Evolutionary conservation across 1,140 invertebrate genomes (phyloP).

Genomic region (Lepidurus arcticus): DNA sequence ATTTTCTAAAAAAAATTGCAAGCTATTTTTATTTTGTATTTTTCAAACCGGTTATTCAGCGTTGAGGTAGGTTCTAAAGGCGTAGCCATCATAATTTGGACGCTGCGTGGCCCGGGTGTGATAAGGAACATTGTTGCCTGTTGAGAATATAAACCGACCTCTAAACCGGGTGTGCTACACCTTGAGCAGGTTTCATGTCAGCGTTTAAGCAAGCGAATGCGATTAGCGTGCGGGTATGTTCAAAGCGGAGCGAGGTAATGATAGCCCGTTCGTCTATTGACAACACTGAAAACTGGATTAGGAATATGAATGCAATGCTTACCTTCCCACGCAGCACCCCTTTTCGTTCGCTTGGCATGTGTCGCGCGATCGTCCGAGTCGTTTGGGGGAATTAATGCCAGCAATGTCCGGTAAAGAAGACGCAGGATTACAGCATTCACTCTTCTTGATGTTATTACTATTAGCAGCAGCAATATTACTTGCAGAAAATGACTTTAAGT

Average conservation of each 20-base stretch:
- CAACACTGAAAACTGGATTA: neutral
- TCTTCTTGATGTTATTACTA: neutral
- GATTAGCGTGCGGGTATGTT: neutral
- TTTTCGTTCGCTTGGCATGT: neutral
- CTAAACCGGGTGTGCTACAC: neutral
- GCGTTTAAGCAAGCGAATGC: neutral
- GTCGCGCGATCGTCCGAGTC: neutral
- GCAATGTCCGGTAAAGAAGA: too few relatives aligned
- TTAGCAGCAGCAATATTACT: neutral
- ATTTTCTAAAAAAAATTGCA: neutral
- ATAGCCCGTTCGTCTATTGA: neutral
- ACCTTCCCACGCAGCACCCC: neutral
- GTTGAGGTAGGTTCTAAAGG: conserved; percentile 2
- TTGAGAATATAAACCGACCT: neutral
- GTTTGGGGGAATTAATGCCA: too few relatives aligned
- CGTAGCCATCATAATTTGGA: neutral
- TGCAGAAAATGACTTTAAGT: neutral
- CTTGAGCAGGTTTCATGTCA: neutral
- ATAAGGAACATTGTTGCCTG: neutral
- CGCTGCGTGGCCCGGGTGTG: neutral
- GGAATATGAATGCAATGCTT: neutral
- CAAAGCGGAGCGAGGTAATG: neutral
- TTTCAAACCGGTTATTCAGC: neutral
- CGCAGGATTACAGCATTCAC: neutral
- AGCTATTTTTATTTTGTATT: neutral